These are phyloP conservation scores for Matsumyia berberina DNA, from an alignment of 2,888 invertebrate species.

Conservation along the genomic window DNA sequence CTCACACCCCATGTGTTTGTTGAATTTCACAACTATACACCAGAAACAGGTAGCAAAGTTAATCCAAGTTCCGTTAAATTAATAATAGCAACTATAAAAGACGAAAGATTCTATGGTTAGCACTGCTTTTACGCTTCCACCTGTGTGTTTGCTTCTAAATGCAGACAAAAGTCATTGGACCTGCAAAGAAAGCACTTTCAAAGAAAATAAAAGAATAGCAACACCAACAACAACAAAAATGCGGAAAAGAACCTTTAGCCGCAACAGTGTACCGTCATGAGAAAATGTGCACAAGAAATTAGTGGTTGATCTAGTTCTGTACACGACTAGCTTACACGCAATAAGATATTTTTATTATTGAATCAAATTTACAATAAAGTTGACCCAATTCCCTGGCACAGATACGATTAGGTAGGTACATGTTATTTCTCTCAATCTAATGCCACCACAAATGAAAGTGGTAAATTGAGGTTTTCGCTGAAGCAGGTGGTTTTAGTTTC, in stretches of 20 bases:
- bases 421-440: slow-evolving; percentile 24
- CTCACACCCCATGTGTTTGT: background rate
- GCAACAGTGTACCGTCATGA: slow-evolving; percentile 16
- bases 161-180: slow-evolving; percentile 71
- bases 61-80: slow-evolving; percentile 72
- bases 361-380: slow-evolving; percentile 46
- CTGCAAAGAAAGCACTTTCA: slow-evolving; percentile 51
- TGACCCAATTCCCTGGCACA: slow-evolving; percentile 57
- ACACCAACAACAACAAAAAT: slow-evolving; percentile 10
- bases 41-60: slow-evolving; percentile 63
- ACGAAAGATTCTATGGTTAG: slow-evolving; percentile 24
- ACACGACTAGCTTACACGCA: slow-evolving; percentile 18
- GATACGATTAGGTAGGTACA: slow-evolving; percentile 22
- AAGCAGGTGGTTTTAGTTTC: slow-evolving; percentile 46
- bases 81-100: slow-evolving; percentile 55
- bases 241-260: slow-evolving; percentile 51
- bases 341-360: slow-evolving; percentile 25
- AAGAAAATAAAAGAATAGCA: background rate
- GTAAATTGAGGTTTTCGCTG: slow-evolving; percentile 45
- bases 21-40: slow-evolving; percentile 20
- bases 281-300: slow-evolving; percentile 56
- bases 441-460: slow-evolving; percentile 67
- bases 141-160: slow-evolving; percentile 9
- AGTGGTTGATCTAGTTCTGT: slow-evolving; percentile 57
- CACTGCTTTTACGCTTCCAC: slow-evolving; percentile 42